Evolutionary conservation across 2,888 invertebrate genomes (phyloP), one percentile per base, ranked within the genome.

Genomic region (Podotricha telesiphe): DNA sequence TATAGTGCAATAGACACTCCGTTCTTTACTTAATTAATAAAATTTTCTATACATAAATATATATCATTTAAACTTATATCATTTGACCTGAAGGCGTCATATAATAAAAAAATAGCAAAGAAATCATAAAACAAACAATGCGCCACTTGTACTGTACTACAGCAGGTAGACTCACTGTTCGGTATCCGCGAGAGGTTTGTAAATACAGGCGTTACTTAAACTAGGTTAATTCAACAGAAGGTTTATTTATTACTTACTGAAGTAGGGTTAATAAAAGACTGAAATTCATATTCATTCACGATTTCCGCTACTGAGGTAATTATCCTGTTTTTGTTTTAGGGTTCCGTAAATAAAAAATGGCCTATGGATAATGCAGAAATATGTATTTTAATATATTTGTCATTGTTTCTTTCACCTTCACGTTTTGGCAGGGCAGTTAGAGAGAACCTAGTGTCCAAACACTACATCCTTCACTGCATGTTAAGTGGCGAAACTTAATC

Each of bases 211-310:
- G 34, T 56, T 61, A 65, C 62, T 65, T 71, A 56, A 70, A 71
- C 68, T 62, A 40, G 62, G 71, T 71, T 71, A 70, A 70, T 67
- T 67, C 56, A 67, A 67, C 67, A 20, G 50, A 59, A 58, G 45
- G 40, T 51, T 42, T 67, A 62, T 58, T 47, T 53, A 65, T 55
- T 62, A 58, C 63, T 67, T 28, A 45, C 20, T 48, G 42, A 22
- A 58, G 58, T 28, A n/a, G n/a, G 10, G 28, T n/a, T 53, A 53
- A 53, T 53, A 53, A 53, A 42, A 40, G 42, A 7, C 7, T 8
- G 42, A 1, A 58, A 20, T 58, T 42, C 42, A 58, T 58, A 58
- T 58, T 42, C 42, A 42, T 42, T 40, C 58, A 42, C 20, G 58
- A 58, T 22, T 58, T 20, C 40, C 20, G n/a, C 17, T 42, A 5